Evolutionary conservation across 2,113 vertebrate species (phyloP).

Genomic region (Podilymbus podiceps): DNA sequence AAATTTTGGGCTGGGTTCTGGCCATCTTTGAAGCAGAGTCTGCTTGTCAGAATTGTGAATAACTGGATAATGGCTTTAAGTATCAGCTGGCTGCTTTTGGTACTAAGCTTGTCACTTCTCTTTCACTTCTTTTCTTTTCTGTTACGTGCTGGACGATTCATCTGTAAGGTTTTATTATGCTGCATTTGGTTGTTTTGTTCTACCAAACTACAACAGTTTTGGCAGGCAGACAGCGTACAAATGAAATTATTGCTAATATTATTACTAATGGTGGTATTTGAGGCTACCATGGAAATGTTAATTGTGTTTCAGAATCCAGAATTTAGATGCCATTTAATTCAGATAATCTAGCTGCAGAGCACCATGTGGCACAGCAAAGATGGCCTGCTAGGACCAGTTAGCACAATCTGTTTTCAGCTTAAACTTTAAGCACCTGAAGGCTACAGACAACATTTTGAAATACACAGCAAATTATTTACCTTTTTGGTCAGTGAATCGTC

Average conservation of each 20-base stretch:
- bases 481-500: slow-evolving; percentile 96
- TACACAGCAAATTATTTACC: slow-evolving; percentile 63
- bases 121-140: neutral
- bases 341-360: neutral
- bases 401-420: neutral
- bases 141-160: neutral
- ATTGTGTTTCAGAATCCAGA: slow-evolving; percentile 25
- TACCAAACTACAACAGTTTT: slow-evolving; percentile 7
- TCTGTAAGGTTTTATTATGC: neutral
- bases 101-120: neutral
- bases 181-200: slow-evolving; percentile 11
- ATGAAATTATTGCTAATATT: slow-evolving; percentile 56
- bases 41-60: neutral
- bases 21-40: neutral
- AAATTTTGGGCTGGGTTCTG: neutral
- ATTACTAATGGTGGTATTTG: slow-evolving; percentile 39
- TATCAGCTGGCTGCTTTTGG: neutral
- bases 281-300: slow-evolving; percentile 61
- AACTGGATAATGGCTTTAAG: neutral
- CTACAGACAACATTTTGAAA: neutral
- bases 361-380: neutral
- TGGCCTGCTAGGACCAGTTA: neutral
- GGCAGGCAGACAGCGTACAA: slow-evolving; percentile 34
- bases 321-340: slow-evolving; percentile 51
- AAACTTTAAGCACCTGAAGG: neutral